These are phyloP conservation scores for Sesamia inferens DNA, from an alignment of 2,888 invertebrate genomes.

Conservation along the genomic window DNA sequence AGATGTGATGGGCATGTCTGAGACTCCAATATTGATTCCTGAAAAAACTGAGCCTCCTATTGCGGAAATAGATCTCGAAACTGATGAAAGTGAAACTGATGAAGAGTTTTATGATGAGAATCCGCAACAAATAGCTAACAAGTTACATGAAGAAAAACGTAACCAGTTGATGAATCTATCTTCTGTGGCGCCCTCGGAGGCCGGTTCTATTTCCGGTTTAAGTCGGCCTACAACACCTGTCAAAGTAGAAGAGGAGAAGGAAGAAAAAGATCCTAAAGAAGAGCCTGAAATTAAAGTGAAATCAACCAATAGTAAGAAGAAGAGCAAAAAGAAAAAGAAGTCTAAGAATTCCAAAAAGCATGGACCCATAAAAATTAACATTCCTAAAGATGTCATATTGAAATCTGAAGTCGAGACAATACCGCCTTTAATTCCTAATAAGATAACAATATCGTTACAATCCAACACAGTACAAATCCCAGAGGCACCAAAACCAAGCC, in stretches of 20 bases:
- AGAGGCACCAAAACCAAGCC: slow-evolving; percentile 73
- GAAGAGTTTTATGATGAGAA: slow-evolving; percentile 97
- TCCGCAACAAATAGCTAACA: slow-evolving; percentile 93
- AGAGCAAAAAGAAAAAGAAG: slow-evolving; percentile 92
- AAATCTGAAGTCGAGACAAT: slow-evolving; percentile 76
- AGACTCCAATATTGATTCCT: slow-evolving; percentile 84
- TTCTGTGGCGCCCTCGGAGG: slow-evolving; percentile 91
- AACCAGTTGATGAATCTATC: slow-evolving; percentile 92
- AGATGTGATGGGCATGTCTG: slow-evolving; percentile 88
- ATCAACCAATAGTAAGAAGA: slow-evolving; percentile 90
- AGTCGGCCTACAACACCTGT: slow-evolving; percentile 92
- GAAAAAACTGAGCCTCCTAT: slow-evolving; percentile 91
- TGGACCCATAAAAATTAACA: slow-evolving; percentile 90
- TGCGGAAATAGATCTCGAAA: slow-evolving; percentile 95
- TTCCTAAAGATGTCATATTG: slow-evolving; percentile 88
- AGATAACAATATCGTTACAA: slow-evolving; percentile 88
- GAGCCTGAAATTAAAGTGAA: slow-evolving; percentile 87
- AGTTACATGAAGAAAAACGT: slow-evolving; percentile 93
- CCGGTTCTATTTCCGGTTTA: slow-evolving; percentile 89
- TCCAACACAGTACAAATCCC: slow-evolving; percentile 88
- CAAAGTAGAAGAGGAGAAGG: slow-evolving; percentile 74
- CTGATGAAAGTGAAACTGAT: slow-evolving; percentile 95
- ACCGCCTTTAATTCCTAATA: slow-evolving; percentile 79
- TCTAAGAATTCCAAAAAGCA: slow-evolving; percentile 85
- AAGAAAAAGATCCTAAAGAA: slow-evolving; percentile 80